Conservation (phyloP, 2,113 vertebrate species). For the Eolophus roseicapilla region DNA sequence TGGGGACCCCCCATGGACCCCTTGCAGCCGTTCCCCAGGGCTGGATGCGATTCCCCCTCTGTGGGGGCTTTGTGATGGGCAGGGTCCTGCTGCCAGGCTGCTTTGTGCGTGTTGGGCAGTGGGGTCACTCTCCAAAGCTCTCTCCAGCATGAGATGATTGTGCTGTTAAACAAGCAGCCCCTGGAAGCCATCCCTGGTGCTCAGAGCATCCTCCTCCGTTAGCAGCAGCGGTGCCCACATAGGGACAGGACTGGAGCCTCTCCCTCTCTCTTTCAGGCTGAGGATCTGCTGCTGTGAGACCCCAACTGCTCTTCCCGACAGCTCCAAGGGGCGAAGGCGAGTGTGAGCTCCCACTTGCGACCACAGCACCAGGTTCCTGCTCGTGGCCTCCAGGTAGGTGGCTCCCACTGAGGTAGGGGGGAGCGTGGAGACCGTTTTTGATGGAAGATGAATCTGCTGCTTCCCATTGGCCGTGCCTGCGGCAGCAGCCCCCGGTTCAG, state of each 20-base stretch:
- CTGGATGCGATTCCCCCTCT: fast-evolving
- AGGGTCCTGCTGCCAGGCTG: neutral
- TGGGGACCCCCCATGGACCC: fast-evolving
- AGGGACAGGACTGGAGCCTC: neutral
- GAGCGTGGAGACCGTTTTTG: fast-evolving
- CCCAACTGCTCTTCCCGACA: neutral
- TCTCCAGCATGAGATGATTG: neutral
- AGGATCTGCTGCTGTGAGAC: constrained; percentile 41
- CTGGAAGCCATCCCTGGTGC: neutral
- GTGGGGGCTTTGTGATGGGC: fast-evolving
- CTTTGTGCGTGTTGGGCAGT: neutral
- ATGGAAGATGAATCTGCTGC: neutral
- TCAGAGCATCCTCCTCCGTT: neutral
- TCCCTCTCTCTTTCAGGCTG: constrained; percentile 62
- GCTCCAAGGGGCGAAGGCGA: neutral
- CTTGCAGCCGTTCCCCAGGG: neutral
- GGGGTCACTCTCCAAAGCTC: neutral
- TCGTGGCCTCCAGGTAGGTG: constrained; percentile 42
- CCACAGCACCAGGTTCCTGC: neutral
- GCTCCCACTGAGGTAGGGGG: neutral
- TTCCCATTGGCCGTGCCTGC: neutral
- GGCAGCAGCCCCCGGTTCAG: neutral
- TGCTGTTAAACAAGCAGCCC: neutral
- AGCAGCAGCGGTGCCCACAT: neutral
- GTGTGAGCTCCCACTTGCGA: neutral